Percentiles rank a stretch among this genome's conserved stretches.
Conservation (phyloP, 2,888 invertebrate genomes). For the Crioceris asparagi region DNA sequence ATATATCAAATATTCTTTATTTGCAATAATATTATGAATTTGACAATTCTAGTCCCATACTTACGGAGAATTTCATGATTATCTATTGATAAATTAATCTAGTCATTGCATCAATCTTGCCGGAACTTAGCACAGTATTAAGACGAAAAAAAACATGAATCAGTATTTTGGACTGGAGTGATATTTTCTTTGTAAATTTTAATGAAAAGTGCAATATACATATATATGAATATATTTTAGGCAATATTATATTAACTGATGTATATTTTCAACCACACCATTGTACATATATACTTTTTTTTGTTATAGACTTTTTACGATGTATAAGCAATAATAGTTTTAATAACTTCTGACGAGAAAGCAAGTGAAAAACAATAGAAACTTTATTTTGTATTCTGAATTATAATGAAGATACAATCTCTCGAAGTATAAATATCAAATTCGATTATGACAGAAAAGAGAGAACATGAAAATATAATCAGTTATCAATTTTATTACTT, state of each 20-base stretch:
- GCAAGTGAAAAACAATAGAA: background rate
- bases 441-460: no score
- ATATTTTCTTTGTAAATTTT: slow-evolving; percentile 27
- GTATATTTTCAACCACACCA: slow-evolving; percentile 15
- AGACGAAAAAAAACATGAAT: slow-evolving; percentile 27
- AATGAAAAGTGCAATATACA: slow-evolving; percentile 34
- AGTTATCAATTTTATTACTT: no score
- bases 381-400: background rate
- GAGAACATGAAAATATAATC: no score
- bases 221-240: no score
- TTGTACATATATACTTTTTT: slow-evolving; percentile 25
- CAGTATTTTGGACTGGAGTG: slow-evolving; percentile 36
- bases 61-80: no score
- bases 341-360: slow-evolving; percentile 3
- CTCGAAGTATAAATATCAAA: no score
- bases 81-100: no score
- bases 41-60: no score
- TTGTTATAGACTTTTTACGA: slow-evolving; percentile 20
- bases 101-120: no score
- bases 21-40: no score
- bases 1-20: no score
- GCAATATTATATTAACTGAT: slow-evolving; percentile 25
- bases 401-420: background rate
- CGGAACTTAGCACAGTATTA: slow-evolving; percentile 34
- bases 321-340: slow-evolving; percentile 25